Conservation (phyloP, 2,888 invertebrate species). For the Platycheirus rosarum region DNA sequence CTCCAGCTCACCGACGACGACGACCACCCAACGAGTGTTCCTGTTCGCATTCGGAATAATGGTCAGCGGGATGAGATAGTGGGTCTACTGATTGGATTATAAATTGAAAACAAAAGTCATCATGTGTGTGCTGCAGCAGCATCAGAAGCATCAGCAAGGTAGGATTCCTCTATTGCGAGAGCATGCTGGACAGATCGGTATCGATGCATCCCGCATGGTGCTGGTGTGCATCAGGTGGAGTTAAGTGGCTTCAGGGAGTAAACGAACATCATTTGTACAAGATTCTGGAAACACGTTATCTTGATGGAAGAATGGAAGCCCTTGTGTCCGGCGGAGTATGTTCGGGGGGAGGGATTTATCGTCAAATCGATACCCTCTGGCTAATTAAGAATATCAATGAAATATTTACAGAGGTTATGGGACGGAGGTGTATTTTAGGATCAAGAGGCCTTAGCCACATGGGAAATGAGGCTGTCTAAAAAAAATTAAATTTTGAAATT, state of each 20-base stretch:
- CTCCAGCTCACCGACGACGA: neutral
- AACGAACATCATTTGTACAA: slow-evolving; percentile 41
- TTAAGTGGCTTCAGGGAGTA: slow-evolving; percentile 29
- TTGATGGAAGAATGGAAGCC: slow-evolving; percentile 48
- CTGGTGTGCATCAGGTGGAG: slow-evolving; percentile 54
- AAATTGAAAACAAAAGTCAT: slow-evolving; percentile 73
- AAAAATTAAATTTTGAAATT: too few species aligned
- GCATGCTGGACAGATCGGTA: slow-evolving; percentile 58
- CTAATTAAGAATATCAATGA: slow-evolving; percentile 68
- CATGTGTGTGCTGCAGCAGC: slow-evolving; percentile 5
- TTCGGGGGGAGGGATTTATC: slow-evolving; percentile 25
- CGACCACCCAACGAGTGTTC: slow-evolving; percentile 66
- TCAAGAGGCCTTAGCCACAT: too few species aligned
- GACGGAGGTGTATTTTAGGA: slow-evolving; percentile 6
- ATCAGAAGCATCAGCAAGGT: slow-evolving; percentile 32
- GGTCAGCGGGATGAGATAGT: slow-evolving; percentile 66
- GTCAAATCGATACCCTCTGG: slow-evolving; percentile 37
- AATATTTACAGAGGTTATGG: slow-evolving; percentile 43
- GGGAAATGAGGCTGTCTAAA: too few species aligned
- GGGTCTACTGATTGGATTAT: slow-evolving; percentile 66
- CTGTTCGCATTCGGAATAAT: slow-evolving; percentile 39
- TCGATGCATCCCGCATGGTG: slow-evolving; percentile 35
- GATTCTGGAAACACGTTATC: slow-evolving; percentile 61
- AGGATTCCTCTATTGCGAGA: slow-evolving; percentile 30
- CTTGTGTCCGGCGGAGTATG: too few species aligned